A percentile compares a stretch with the other conserved stretches of the same genome.
phyloP scores from a whole-genome alignment of 2,113 vertebrate genomes.

The Lethenteron reissneri region DNA sequence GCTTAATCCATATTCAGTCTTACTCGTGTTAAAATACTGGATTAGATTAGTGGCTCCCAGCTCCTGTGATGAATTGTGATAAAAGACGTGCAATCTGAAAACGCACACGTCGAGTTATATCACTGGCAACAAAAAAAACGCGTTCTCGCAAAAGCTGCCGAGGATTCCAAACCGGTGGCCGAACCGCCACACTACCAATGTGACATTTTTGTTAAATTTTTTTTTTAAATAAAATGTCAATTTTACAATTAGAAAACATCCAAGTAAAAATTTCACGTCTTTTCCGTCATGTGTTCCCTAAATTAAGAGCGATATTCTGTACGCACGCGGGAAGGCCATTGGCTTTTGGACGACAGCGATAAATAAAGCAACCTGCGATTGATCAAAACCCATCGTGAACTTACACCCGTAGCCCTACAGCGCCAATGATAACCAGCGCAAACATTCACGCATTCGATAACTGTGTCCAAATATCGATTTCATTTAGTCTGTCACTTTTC shows the following conservation, averaged over 20 bases:
- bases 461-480: no score
- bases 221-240: no score
- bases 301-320: no score
- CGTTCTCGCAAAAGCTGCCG: neutral
- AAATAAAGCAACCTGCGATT: no score
- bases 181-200: neutral
- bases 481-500: neutral
- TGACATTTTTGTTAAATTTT: no score
- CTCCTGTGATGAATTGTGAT: neutral
- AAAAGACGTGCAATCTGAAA: neutral
- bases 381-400: no score
- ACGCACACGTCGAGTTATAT: neutral
- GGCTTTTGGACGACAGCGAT: no score
- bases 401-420: no score
- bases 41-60: neutral
- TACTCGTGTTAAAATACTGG: neutral
- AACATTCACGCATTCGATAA: constrained; percentile 4
- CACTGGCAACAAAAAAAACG: neutral
- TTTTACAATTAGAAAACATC: no score
- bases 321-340: no score
- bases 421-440: neutral
- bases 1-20: constrained; percentile 5
- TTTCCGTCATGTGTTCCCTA: no score
- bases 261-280: no score
- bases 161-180: neutral